These are phyloP conservation scores for Bombus balteatus DNA, from an alignment of 1,140 invertebrate species.

Conservation along the genomic window DNA sequence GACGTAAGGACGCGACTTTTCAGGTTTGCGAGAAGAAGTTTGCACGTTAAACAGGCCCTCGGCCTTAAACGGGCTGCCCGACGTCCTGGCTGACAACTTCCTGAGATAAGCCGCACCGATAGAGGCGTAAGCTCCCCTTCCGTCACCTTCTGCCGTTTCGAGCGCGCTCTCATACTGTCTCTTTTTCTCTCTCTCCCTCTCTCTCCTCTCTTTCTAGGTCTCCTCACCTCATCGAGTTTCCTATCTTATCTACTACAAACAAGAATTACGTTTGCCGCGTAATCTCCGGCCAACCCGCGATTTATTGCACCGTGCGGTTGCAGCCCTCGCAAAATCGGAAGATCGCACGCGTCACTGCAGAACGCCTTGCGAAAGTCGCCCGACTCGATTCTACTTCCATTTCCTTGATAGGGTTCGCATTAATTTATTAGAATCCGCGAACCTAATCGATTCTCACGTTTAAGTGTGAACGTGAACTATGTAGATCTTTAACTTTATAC, in stretches of 20 bases:
- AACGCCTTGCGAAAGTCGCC: background rate
- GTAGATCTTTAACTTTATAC: background rate
- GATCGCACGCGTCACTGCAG: conserved; percentile 35
- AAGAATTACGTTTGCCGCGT: conserved; percentile 81
- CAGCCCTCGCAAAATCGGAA: conserved; percentile 18
- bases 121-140: conserved; percentile 75
- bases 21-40: conserved; percentile 78
- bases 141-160: conserved; percentile 34
- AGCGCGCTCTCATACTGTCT: conserved; percentile 30
- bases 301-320: conserved; percentile 73
- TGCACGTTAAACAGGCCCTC: conserved; percentile 76
- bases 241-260: conserved; percentile 82
- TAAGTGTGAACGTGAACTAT: background rate
- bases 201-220: background rate
- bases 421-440: background rate
- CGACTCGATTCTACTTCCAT: conserved; percentile 1
- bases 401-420: background rate
- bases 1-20: conserved; percentile 76
- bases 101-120: conserved; percentile 79
- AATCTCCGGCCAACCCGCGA: conserved; percentile 75
- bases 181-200: background rate
- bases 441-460: background rate
- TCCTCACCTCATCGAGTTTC: conserved; percentile 11
- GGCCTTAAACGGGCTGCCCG: conserved; percentile 77
- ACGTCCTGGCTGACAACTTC: conserved; percentile 79